Evolutionary conservation across 2,888 invertebrate genomes (phyloP), one percentile per base, ranked within the genome.

Genomic region (Beris chalybata): DNA sequence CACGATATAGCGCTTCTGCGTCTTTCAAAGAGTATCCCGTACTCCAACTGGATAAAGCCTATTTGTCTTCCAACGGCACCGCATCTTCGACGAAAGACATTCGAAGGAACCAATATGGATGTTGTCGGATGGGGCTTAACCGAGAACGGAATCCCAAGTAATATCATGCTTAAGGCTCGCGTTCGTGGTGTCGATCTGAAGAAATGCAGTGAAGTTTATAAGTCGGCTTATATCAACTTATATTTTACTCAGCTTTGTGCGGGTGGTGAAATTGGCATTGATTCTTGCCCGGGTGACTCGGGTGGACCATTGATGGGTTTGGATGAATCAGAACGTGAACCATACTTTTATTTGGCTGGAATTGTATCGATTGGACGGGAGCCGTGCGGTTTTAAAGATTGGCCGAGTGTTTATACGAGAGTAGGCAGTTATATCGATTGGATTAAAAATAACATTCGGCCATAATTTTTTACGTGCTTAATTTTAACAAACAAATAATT

Each of bases 1-100:
- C 82, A 91, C 74, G 92, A 92, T 74, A 89, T 92, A 50, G 92
- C 90, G 0, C 78, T 92, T 11, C 73, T 92, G 45, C 83, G 91
- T 64, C 79, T 92, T 12, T 72, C 80, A 0, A 75, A 76, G 1
- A 78, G 83, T 32, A 86, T 87, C 0, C 70, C 74, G 4, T 86
- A 82, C 73, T 85, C 84, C 61, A 85, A 83, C 73, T 88, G 79
- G 71, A 80, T 86, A 15, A 80, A 82, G 61, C 87, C 88, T 0
- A 84, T 88, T 68, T 89, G 88, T 71, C 72, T 89, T 30, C 88
- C 88, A 0, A 70, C 76, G 13, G 73, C 72, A 29, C 52, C 72
- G 0, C 71, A 75, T 29, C 73, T 81, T 1, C 73, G 78, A 29
- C 6, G 22, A 5, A 77, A 80, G 44, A 74, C 77, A 3, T 83